phyloP scores from a whole-genome alignment of 2,888 invertebrate species.

The Cephus pulcher region DNA sequence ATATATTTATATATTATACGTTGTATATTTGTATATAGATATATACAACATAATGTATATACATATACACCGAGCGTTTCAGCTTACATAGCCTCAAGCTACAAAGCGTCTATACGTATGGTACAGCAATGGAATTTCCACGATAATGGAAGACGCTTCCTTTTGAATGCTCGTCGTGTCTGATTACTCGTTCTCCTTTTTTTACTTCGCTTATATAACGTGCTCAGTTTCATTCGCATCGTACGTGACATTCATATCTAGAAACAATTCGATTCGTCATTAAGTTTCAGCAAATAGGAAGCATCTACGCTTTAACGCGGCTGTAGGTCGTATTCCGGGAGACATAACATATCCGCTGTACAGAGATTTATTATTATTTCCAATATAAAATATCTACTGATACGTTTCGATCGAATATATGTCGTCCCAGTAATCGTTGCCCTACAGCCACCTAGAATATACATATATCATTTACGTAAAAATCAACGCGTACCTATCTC shows the following conservation, averaged over 20 bases:
- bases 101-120: constrained; percentile 10
- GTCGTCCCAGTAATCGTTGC: not conserved
- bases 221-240: not conserved
- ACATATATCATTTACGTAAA: not conserved
- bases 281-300: not conserved
- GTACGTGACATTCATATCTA: not conserved
- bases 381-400: not conserved
- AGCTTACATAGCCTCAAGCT: constrained; percentile 12
- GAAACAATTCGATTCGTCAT: not conserved
- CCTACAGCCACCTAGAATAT: not conserved
- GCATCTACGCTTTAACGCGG: not conserved
- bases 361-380: not conserved
- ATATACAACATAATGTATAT: constrained; percentile 24
- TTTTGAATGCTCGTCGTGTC: not conserved
- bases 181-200: not conserved
- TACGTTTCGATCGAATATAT: not conserved
- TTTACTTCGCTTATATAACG: not conserved
- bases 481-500: not conserved
- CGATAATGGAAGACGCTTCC: not conserved
- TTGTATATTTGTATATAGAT: constrained; percentile 26
- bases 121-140: constrained; percentile 10
- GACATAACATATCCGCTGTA: not conserved
- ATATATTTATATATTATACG: constrained; percentile 9
- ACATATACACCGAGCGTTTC: constrained; percentile 13
- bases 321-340: not conserved